Conservation (phyloP, 1,140 invertebrate genomes). For the Drosophila saltans region DNA sequence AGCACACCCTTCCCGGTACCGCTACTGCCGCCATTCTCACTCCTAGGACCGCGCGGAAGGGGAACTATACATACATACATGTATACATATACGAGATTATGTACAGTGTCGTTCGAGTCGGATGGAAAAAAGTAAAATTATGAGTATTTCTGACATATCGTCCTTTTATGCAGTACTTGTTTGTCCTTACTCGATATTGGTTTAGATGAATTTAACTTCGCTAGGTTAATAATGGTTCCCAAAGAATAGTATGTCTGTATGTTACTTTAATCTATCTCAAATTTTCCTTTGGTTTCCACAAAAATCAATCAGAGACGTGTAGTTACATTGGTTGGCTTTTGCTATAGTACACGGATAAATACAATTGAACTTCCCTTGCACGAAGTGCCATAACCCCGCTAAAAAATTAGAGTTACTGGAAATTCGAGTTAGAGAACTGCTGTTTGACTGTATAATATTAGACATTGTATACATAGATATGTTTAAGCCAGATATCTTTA, state of each 20-base stretch:
- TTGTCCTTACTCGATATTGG: slow-evolving; percentile 59
- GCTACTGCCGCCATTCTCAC: slow-evolving; percentile 14
- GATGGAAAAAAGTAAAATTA: slow-evolving; percentile 31
- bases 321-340: too few species aligned
- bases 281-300: too few species aligned
- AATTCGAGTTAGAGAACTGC: too few species aligned
- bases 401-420: too few species aligned
- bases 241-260: background rate
- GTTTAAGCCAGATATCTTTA: too few species aligned
- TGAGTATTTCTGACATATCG: slow-evolving; percentile 57
- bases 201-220: slow-evolving; percentile 17
- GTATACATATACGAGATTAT: background rate
- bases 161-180: slow-evolving; percentile 56
- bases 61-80: slow-evolving; percentile 20
- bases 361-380: too few species aligned
- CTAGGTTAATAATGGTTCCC: background rate
- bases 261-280: too few species aligned
- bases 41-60: background rate
- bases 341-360: too few species aligned
- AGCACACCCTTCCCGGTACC: slow-evolving; percentile 12
- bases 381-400: too few species aligned
- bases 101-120: background rate
- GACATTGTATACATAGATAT: too few species aligned
- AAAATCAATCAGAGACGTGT: background rate
- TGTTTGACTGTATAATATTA: too few species aligned